phyloP scores from a whole-genome alignment of 2,888 invertebrate genomes.

The Acrobasis suavella region DNA sequence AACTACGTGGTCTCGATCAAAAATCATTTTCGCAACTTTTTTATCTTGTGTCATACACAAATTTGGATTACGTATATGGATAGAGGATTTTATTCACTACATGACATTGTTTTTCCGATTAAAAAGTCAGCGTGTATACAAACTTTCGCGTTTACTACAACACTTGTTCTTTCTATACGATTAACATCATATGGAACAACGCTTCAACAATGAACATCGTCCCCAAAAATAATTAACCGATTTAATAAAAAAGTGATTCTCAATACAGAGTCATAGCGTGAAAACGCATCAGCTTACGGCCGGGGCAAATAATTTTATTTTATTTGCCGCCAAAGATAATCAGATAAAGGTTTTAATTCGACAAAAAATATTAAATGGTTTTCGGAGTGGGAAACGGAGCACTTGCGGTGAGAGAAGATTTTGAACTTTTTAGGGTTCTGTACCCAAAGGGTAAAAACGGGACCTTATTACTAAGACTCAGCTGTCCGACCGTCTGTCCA shows the following conservation, averaged over 20 bases:
- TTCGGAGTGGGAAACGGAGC: conserved; percentile 36
- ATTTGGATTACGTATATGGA: no score
- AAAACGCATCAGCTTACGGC: conserved; percentile 72
- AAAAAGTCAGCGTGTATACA: no score
- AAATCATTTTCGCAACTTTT: no score
- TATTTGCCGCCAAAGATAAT: conserved; percentile 67
- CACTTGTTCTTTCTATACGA: neutral
- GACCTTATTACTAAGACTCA: no score
- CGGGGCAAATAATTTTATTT: conserved; percentile 61
- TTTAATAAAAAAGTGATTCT: conserved; percentile 34
- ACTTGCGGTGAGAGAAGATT: conserved; percentile 20
- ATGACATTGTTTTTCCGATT: no score
- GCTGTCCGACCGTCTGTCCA: no score
- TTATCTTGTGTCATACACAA: no score
- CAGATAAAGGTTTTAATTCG: conserved; percentile 78
- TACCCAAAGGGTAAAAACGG: no score
- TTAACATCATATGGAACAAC: conserved; percentile 4
- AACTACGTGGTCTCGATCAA: no score
- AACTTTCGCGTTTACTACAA: no score
- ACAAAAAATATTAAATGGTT: conserved; percentile 52
- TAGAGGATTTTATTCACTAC: no score
- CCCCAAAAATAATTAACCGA: conserved; percentile 27
- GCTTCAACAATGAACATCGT: conserved; percentile 23
- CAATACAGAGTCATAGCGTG: conserved; percentile 54
- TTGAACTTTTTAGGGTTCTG: no score